phyloP scores from a whole-genome alignment of 1,140 invertebrate genomes.

The Hirudo medicinalis region DNA sequence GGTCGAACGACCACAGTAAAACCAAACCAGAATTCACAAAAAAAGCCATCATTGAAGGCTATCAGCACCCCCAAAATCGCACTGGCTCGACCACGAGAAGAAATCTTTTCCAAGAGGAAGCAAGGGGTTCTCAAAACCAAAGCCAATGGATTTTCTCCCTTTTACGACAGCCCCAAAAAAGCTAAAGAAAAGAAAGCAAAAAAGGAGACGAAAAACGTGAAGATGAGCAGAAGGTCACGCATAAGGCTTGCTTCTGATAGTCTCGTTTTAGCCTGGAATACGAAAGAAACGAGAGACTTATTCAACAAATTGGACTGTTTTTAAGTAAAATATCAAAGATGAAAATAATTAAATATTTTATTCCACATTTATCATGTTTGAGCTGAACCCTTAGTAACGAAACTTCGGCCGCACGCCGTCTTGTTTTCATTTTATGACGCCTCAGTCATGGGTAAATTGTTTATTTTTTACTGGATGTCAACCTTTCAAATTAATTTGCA shows the following conservation, averaged over 20 bases:
- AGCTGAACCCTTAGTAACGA: no score
- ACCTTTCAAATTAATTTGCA: no score
- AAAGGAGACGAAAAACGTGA: neutral
- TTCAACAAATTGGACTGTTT: conserved; percentile 5
- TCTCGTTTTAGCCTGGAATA: conserved; percentile 5
- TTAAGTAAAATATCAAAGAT: neutral
- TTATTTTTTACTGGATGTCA: no score
- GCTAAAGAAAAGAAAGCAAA: neutral
- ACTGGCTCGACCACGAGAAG: neutral
- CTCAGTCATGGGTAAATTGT: no score
- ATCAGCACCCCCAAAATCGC: neutral
- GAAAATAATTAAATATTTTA: no score
- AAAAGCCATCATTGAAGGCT: no score
- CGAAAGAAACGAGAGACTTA: neutral
- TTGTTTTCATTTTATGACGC: no score
- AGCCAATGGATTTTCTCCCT: neutral
- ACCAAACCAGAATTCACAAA: no score
- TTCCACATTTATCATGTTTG: no score
- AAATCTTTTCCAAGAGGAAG: neutral
- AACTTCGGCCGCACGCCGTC: no score
- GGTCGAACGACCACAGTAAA: no score
- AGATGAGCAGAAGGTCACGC: neutral
- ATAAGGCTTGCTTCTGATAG: neutral
- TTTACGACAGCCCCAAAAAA: neutral
- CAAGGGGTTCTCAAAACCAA: neutral